phyloP scores from a whole-genome alignment of 2,113 vertebrate species.

The Chlorodrepanis virens region DNA sequence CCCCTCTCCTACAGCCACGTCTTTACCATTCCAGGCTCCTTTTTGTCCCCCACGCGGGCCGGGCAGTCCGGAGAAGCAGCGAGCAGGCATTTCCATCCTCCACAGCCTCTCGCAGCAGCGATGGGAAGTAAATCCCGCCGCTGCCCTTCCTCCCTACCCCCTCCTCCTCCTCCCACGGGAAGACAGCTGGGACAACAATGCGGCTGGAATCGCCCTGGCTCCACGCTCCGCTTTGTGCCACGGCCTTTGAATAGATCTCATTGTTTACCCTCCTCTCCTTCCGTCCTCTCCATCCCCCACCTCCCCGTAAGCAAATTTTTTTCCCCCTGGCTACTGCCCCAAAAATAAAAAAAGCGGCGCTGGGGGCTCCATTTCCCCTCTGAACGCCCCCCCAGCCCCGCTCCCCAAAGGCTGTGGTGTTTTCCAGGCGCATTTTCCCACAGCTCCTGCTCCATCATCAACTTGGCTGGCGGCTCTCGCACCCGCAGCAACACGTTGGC shows the following conservation, averaged over 20 bases:
- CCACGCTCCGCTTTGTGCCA: conserved; percentile 25
- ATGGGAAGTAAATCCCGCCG: neutral
- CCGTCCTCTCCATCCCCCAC: neutral
- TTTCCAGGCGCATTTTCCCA: neutral
- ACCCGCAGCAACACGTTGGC: neutral
- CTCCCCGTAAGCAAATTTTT: neutral
- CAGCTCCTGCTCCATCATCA: neutral
- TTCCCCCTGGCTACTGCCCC: neutral
- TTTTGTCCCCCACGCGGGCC: fast-evolving
- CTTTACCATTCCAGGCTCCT: neutral
- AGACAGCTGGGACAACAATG: conserved; percentile 35
- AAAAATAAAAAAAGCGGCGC: neutral
- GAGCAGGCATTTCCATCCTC: neutral
- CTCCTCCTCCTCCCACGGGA: neutral
- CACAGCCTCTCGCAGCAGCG: neutral
- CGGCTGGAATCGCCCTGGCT: conserved; percentile 7
- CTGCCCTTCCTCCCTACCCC: neutral
- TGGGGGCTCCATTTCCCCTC: too few species aligned
- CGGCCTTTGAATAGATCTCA: conserved; percentile 13
- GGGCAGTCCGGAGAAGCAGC: neutral
- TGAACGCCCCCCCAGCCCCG: neutral
- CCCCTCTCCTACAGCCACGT: neutral
- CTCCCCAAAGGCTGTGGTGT: too few species aligned
- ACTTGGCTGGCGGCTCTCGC: neutral
- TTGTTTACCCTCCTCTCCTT: conserved; percentile 28